Evolutionary conservation across 2,888 invertebrate genomes (phyloP).

Genomic region (Hypercompe scribonia): DNA sequence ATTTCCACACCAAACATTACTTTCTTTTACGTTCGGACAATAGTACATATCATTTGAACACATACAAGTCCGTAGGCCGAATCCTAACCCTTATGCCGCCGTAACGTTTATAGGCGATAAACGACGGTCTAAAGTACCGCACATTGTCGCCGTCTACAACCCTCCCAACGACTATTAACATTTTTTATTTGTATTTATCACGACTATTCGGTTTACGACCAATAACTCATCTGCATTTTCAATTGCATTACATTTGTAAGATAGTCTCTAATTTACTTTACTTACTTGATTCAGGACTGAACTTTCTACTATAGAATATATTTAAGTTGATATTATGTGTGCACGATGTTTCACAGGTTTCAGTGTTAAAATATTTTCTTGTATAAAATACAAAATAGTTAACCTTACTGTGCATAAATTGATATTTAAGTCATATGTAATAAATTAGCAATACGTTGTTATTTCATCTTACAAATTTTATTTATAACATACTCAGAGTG

Average conservation of each 20-base stretch:
- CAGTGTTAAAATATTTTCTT: no score
- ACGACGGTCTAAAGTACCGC: conserved; percentile 39
- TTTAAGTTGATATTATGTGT: neutral
- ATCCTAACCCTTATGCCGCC: conserved; percentile 31
- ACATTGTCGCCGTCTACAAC: conserved; percentile 44
- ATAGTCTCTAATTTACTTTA: conserved; percentile 24
- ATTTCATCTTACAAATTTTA: no score
- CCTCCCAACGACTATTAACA: conserved; percentile 39
- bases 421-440: neutral
- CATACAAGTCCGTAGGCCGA: conserved; percentile 28
- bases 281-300: neutral
- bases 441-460: neutral
- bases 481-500: no score
- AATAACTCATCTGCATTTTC: conserved; percentile 55
- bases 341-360: no score
- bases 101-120: conserved; percentile 50
- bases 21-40: conserved; percentile 2
- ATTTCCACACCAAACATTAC: neutral
- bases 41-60: conserved; percentile 25
- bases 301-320: neutral
- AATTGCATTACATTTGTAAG: conserved; percentile 45
- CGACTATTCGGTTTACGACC: conserved; percentile 50
- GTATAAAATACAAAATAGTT: no score
- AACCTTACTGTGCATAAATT: no score
- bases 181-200: conserved; percentile 56